phyloP scores from a whole-genome alignment of 92 coral and sea anemone genomes.

The Ricordea florida region DNA sequence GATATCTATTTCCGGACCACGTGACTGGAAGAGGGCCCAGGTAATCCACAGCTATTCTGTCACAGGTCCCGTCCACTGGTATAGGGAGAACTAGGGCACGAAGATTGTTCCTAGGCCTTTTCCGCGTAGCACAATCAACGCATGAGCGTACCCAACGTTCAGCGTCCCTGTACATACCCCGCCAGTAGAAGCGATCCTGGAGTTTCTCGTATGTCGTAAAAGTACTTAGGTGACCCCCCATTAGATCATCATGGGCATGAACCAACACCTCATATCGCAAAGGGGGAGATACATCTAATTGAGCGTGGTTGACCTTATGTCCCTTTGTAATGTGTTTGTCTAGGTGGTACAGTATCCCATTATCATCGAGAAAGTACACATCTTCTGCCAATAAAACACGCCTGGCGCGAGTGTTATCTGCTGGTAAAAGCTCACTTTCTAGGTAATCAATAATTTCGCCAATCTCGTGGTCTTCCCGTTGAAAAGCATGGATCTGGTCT shows the following conservation, averaged over 20 bases:
- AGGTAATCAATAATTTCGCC: slow-evolving; percentile 23
- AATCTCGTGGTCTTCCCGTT: slow-evolving; percentile 7
- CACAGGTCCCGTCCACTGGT: slow-evolving; percentile 44
- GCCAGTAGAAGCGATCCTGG: slow-evolving; percentile 1
- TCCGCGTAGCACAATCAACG: slow-evolving; percentile 54
- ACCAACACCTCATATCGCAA: slow-evolving; percentile 19
- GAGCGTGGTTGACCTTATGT: background rate
- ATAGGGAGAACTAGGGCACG: slow-evolving; percentile 33
- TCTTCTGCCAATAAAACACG: background rate
- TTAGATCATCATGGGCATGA: slow-evolving; percentile 28
- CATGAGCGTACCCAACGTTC: slow-evolving; percentile 62
- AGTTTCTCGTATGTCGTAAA: slow-evolving; percentile 17
- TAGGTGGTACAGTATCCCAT: slow-evolving; percentile 1
- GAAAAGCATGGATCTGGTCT: slow-evolving; percentile 16
- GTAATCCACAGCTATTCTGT: slow-evolving; percentile 16
- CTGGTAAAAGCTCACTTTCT: slow-evolving; percentile 24
- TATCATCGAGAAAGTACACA: background rate
- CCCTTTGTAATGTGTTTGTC: background rate
- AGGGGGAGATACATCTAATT: slow-evolving; percentile 21
- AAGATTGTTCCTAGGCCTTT: slow-evolving; percentile 27
- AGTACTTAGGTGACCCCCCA: slow-evolving; percentile 34
- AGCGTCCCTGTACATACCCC: slow-evolving; percentile 4
- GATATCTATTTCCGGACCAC: slow-evolving; percentile 46
- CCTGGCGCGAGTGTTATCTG: background rate
- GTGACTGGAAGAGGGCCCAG: slow-evolving; percentile 39